phyloP scores from a whole-genome alignment of 2,888 invertebrate species.

The Spodoptera picta region DNA sequence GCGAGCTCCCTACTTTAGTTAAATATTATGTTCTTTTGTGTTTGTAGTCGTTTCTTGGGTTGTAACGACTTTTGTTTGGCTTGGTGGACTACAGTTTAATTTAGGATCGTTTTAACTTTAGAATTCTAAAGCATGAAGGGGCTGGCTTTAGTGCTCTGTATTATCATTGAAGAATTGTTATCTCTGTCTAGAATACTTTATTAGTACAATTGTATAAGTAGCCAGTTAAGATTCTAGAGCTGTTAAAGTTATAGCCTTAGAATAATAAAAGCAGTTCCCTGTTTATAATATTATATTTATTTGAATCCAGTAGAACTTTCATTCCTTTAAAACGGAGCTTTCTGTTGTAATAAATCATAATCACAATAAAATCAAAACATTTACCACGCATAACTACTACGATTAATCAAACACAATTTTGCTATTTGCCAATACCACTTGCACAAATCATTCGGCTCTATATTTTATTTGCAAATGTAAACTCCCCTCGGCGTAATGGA shows the following conservation, averaged over 20 bases:
- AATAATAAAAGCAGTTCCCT: too few relatives aligned
- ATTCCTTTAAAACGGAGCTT: not conserved
- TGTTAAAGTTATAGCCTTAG: too few relatives aligned
- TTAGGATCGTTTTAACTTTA: not conserved
- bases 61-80: conserved; percentile 31
- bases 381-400: conserved; percentile 11
- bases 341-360: conserved; percentile 8
- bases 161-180: not conserved
- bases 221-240: too few relatives aligned
- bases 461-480: conserved; percentile 59
- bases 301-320: not conserved
- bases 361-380: conserved; percentile 27
- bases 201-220: too few relatives aligned
- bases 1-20: conserved; percentile 55
- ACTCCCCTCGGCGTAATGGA: conserved; percentile 64
- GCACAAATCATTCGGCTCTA: conserved; percentile 49
- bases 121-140: conserved; percentile 6
- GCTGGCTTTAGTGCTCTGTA: conserved; percentile 1
- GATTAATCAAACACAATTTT: conserved; percentile 50
- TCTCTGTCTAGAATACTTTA: not conserved
- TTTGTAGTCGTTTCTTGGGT: conserved; percentile 25
- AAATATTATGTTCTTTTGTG: conserved; percentile 52
- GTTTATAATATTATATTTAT: too few relatives aligned
- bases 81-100: conserved; percentile 25
- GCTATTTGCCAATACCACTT: conserved; percentile 52